Conservation (phyloP, 1,140 invertebrate species). For the Mycetomoellerius zeteki region DNA sequence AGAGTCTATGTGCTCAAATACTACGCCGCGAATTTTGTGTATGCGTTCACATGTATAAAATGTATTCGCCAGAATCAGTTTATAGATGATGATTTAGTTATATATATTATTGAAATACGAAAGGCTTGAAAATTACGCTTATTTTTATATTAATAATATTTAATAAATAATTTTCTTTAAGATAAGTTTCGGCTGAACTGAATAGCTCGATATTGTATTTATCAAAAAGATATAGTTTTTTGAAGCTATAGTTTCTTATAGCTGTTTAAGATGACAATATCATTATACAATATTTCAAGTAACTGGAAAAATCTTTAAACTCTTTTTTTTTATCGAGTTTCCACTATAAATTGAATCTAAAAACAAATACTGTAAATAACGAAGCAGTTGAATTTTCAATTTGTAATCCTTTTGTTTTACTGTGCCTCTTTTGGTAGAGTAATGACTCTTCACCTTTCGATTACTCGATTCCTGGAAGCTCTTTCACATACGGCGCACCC, state of each 20-base stretch:
- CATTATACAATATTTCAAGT: not conserved
- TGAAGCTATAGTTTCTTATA: too few relatives aligned
- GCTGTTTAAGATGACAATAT: not conserved
- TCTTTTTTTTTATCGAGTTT: not conserved
- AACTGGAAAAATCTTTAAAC: not conserved
- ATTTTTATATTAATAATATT: too few relatives aligned
- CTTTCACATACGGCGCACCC: conserved; percentile 40
- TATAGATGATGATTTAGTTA: not conserved
- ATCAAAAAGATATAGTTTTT: too few relatives aligned
- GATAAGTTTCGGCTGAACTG: too few relatives aligned
- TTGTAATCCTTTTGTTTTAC: not conserved
- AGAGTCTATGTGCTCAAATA: conserved; percentile 32
- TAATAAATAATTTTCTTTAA: too few relatives aligned
- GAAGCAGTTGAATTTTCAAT: not conserved
- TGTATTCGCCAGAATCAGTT: not conserved
- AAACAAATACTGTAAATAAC: not conserved
- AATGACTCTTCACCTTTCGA: conserved; percentile 35
- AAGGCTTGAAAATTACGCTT: too few relatives aligned
- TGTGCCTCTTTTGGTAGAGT: not conserved
- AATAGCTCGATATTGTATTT: too few relatives aligned
- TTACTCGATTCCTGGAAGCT: conserved; percentile 38
- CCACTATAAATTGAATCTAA: not conserved
- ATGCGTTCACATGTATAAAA: not conserved
- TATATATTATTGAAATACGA: too few relatives aligned
- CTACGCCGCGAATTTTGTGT: not conserved